Evolutionary conservation across 2,113 vertebrate genomes (phyloP), one percentile per base, ranked within the genome.

Genomic region (Sardina pilchardus): DNA sequence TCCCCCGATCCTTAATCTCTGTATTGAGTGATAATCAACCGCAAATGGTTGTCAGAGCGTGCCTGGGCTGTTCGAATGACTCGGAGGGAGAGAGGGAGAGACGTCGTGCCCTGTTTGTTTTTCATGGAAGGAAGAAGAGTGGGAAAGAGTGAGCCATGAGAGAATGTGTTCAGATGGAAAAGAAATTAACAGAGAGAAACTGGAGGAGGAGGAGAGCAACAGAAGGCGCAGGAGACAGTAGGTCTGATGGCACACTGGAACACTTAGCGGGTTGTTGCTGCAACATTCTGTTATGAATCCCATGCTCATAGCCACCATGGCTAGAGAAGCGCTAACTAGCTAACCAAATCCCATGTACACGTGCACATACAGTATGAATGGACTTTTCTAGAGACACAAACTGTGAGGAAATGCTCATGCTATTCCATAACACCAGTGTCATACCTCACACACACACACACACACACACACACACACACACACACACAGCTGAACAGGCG

Each of bases 391-490:
- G 19, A 21, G 19, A 56, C 53, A 7, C 19, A 59, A 10, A 34
- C 30, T 36, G 30, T 16, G 12, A 16, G 0, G 14, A 36, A 17
- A 34, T 75, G 26, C 34, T 16, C 3, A 17, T 36, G 12, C 10
- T 36, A 78, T 75, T 8, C 26, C 4, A 34, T 17, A 34, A 75
- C 71, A 78, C 4, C 10, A 78, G 75, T 85, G 47, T 81, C 78
- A 85, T 80, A 81, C 44, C 56, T 8, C 59, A 84, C 53, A 75
- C 56, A 84, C 24, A 45, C 16, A 81, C 6, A 82, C 42, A 82
- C 42, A 84, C 48, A 84, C 48, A 36, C 53, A 84, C 8, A 44
- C 50, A 84, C 21, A 44, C 34, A 81, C 78, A 50, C 12, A 67
- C 63, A 43, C 50, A 84, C 83, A 84, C 53, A 82, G 21, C 8